Evolutionary conservation across 2,888 invertebrate genomes (phyloP), one percentile per base, ranked within the genome.

Genomic region (Drosophila prostipennis): DNA sequence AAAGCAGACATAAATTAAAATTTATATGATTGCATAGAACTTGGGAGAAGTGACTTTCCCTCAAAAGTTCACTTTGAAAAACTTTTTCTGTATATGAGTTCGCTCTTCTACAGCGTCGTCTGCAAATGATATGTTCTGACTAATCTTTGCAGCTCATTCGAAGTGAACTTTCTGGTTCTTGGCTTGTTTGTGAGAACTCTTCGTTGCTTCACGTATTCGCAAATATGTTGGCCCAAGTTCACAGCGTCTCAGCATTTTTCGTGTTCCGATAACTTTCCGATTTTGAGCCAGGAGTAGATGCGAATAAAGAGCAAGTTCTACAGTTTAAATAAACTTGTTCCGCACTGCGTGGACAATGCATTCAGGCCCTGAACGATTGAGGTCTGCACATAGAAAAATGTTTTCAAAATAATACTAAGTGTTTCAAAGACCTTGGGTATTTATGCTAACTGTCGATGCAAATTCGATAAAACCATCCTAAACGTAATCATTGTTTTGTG

Each of bases 321-420:
- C 80, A 87, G 79, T 84, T 87, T 85, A 87, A 85, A 85, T 85
- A 87, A 87, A 85, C 87, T 85, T 85, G 80, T 85, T 81, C 80
- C 72, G 72, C 68, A 73, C 55, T 49, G 72, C 70, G 57, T 74
- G 86, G 80, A 82, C 83, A 84, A 83, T 82, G 80, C 72, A 83
- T 64, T 63, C 16, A 2, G 29, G 49, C 6, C 2, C n/a, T 19
- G 13, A 14, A n/a, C n/a, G 8, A n/a, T 36, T 13, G 6, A 5
- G 4, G 6, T n/a, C 4, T 73, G 46, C 53, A 65, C 77, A 63
- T 72, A 49, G 13, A 8, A 10, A 42, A 42, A 42, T 8, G 2
- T 29, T 29, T 7, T 7, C 7, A 7, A 29, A 7, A 7, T 29
- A 26, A 5, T 5, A 26, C 26, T 2, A 5, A 26, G 26, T 26